Percentiles rank a stretch among this genome's conserved stretches.
Evolutionary conservation across 2,113 vertebrate species (phyloP).

Genomic region (Halichoeres trimaculatus): DNA sequence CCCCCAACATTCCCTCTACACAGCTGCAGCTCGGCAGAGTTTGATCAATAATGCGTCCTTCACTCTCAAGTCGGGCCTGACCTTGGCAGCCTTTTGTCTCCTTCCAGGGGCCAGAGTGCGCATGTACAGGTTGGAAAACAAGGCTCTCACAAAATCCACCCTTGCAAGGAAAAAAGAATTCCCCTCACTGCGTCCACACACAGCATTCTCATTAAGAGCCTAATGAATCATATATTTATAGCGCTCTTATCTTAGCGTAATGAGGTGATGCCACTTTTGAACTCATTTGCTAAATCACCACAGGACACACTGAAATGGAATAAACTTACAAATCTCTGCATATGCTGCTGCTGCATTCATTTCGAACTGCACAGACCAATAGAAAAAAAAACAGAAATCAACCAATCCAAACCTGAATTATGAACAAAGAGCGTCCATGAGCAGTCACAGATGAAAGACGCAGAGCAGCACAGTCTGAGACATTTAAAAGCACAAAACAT

Average conservation of each 20-base stretch:
- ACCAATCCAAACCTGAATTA: background rate
- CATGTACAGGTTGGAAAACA: slow-evolving; percentile 81
- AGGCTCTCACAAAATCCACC: slow-evolving; percentile 68
- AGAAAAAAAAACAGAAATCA: background rate
- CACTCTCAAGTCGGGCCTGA: slow-evolving; percentile 82
- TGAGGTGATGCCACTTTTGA: slow-evolving; percentile 73
- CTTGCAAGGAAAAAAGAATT: slow-evolving; percentile 60
- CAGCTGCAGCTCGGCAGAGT: slow-evolving; percentile 78
- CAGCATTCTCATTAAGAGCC: slow-evolving; percentile 73
- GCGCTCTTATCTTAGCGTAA: slow-evolving; percentile 75
- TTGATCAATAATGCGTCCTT: slow-evolving; percentile 87
- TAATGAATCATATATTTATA: slow-evolving; percentile 81
- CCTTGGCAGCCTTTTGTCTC: slow-evolving; percentile 87
- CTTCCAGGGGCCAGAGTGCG: slow-evolving; percentile 81
- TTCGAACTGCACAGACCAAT: slow-evolving; percentile 19
- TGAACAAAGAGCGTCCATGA: slow-evolving; percentile 35
- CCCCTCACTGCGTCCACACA: slow-evolving; percentile 50
- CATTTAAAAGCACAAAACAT: slow-evolving; percentile 38
- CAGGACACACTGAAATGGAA: slow-evolving; percentile 55
- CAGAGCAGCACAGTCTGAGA: slow-evolving; percentile 13
- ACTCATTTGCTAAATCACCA: slow-evolving; percentile 72
- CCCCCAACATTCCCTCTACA: slow-evolving; percentile 66
- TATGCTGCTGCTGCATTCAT: slow-evolving; percentile 37
- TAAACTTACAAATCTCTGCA: slow-evolving; percentile 58
- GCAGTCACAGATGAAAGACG: slow-evolving; percentile 34